phyloP scores from a whole-genome alignment of 2,113 vertebrate species.

The Gracilinanus agilis region DNA sequence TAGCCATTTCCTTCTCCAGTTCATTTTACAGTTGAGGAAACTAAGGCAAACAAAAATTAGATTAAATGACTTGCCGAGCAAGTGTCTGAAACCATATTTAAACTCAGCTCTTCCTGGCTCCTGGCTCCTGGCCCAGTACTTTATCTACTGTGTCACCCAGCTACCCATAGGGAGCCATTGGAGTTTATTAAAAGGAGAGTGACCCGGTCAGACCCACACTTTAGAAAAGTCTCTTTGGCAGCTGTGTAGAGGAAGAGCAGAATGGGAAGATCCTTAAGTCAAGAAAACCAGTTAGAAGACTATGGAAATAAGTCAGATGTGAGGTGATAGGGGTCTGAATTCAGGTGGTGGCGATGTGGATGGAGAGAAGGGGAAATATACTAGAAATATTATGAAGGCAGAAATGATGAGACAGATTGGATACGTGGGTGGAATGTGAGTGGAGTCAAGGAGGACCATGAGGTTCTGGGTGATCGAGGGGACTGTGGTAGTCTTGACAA shows the following conservation, averaged over 20 bases:
- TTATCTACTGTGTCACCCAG: no score
- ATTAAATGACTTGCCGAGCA: no score
- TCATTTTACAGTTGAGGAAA: no score
- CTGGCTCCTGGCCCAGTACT: no score
- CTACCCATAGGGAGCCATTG: background rate
- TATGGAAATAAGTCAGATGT: background rate
- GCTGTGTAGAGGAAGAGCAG: background rate
- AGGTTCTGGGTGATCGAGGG: background rate
- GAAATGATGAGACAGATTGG: background rate
- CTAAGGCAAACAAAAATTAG: no score
- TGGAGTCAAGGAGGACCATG: background rate
- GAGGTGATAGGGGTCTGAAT: background rate
- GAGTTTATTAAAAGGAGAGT: background rate
- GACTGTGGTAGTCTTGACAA: background rate
- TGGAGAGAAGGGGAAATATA: background rate
- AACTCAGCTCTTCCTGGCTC: no score
- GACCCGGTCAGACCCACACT: background rate
- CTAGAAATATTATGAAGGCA: background rate
- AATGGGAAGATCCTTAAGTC: background rate
- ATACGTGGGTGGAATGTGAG: background rate
- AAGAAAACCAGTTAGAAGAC: background rate
- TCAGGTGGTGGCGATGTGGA: background rate
- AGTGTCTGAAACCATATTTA: no score
- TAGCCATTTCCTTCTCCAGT: no score
- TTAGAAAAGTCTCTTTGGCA: background rate